A percentile compares a stretch with the other conserved stretches of the same genome.
phyloP scores from a whole-genome alignment of 92 coral and sea anemone species.

The Epizoanthus stellaris region DNA sequence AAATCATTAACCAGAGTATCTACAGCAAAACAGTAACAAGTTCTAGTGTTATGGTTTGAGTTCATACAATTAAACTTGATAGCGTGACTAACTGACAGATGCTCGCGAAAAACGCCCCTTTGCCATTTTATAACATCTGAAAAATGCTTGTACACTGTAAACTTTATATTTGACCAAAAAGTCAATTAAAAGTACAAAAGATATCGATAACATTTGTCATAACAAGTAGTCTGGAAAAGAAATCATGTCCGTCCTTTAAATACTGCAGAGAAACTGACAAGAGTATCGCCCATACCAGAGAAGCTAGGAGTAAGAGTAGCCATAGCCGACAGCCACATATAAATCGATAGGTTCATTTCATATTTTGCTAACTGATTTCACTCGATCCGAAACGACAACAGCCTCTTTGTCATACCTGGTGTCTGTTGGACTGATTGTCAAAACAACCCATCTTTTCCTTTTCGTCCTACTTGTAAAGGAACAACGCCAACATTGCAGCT shows the following conservation, averaged over 20 bases:
- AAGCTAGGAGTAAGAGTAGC: neutral
- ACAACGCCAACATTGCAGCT: neutral
- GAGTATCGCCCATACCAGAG: conserved; percentile 16
- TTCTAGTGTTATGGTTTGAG: conserved; percentile 27
- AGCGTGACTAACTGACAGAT: conserved; percentile 15
- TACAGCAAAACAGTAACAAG: conserved; percentile 24
- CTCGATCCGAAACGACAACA: conserved; percentile 6
- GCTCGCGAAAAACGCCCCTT: conserved; percentile 16
- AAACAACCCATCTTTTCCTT: neutral
- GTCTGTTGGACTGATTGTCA: neutral
- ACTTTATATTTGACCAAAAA: conserved; percentile 20
- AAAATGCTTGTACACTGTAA: conserved; percentile 24
- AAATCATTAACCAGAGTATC: conserved; percentile 24
- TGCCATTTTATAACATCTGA: neutral
- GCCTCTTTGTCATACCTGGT: neutral
- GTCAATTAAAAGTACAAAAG: conserved; percentile 23
- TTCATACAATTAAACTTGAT: conserved; percentile 15
- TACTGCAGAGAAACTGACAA: conserved; percentile 24
- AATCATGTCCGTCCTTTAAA: conserved; percentile 15
- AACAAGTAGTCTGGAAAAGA: conserved; percentile 19
- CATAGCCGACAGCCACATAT: neutral
- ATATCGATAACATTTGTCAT: conserved; percentile 19
- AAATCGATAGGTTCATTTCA: conserved; percentile 15
- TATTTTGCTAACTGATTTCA: neutral
- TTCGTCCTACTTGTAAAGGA: neutral